Evolutionary conservation across 2,113 vertebrate species (phyloP), one percentile per base, ranked within the genome.

Genomic region (Anhinga rufa): DNA sequence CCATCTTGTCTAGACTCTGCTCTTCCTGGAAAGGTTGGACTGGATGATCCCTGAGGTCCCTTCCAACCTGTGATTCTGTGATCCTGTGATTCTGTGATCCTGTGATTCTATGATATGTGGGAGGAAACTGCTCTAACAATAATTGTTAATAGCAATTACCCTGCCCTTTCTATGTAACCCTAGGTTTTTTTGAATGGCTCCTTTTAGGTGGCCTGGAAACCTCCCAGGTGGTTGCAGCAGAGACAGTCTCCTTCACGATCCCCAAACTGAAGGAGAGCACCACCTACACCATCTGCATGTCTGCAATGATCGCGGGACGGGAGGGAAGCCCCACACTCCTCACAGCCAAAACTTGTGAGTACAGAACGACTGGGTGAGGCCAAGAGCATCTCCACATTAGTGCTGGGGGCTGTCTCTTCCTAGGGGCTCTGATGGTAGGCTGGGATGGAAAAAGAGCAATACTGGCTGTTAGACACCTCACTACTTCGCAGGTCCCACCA

Each of bases 271-370:
- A 83, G 85, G 98, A 98, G 84, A 98, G 97, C 91, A 97, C 98
- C 14, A 97, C 97, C 54, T 99, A 99, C 90, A 98, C 98, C 95
- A 98, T 99, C 92, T 97, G 98, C 61, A 80, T 99, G 78, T 98
- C 98, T 10, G 95, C 98, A 4, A 16, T 98, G 91, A 88, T 97
- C 14, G 94, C 95, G 49, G 94, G 69, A 9, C 97, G 60, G 66
- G 98, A 99, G 65, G 98, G 98, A 79, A 98, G 97, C 61, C 97
- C 98, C 14, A 93, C 96, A 0, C 95, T 98, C 64, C 97, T 99
- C 86, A 98, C 97, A 1, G 98, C 98, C 86, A 98, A 96, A 71
- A 99, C 99, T 46, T 69, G 99, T 99, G 94, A 98, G 99, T 98
- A 17, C 9, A 12, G 36, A 7, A 44, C 22, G 0, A 3, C 5